phyloP scores from a whole-genome alignment of 2,113 vertebrate species.

The Cebidichthys violaceus region DNA sequence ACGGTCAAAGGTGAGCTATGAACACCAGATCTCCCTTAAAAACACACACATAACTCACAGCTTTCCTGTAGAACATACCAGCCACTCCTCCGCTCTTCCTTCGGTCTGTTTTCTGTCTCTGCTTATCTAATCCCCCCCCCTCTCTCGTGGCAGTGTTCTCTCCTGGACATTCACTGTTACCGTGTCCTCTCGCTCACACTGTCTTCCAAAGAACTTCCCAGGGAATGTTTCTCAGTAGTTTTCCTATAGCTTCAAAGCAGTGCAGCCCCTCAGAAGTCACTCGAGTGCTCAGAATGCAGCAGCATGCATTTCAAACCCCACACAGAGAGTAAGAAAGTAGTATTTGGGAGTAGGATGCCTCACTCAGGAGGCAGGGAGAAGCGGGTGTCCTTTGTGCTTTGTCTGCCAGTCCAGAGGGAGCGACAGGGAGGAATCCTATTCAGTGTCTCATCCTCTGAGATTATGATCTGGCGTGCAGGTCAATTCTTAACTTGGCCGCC shows the following conservation, averaged over 20 bases:
- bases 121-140: constrained; percentile 56
- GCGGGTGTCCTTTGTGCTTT: constrained; percentile 64
- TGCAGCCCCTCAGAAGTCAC: constrained; percentile 38
- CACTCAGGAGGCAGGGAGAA: constrained; percentile 37
- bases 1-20: constrained; percentile 94
- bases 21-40: constrained; percentile 31
- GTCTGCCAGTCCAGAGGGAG: constrained; percentile 64
- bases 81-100: constrained; percentile 57
- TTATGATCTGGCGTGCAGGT: constrained; percentile 76
- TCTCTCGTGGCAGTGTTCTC: constrained; percentile 44
- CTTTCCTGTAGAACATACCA: constrained; percentile 51
- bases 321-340: constrained; percentile 53
- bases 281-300: constrained; percentile 34
- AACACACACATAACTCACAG: constrained; percentile 17
- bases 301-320: constrained; percentile 52
- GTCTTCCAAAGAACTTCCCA: constrained; percentile 30
- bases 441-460: constrained; percentile 61
- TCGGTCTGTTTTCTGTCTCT: constrained; percentile 72
- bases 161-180: constrained; percentile 32
- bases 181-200: constrained; percentile 30
- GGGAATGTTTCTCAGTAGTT: constrained; percentile 26
- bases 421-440: constrained; percentile 66
- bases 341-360: constrained; percentile 61
- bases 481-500: constrained; percentile 69
- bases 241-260: constrained; percentile 36